Evolutionary conservation across 2,888 invertebrate genomes (phyloP), one percentile per base, ranked within the genome.

Genomic region (Cloeon dipterum): DNA sequence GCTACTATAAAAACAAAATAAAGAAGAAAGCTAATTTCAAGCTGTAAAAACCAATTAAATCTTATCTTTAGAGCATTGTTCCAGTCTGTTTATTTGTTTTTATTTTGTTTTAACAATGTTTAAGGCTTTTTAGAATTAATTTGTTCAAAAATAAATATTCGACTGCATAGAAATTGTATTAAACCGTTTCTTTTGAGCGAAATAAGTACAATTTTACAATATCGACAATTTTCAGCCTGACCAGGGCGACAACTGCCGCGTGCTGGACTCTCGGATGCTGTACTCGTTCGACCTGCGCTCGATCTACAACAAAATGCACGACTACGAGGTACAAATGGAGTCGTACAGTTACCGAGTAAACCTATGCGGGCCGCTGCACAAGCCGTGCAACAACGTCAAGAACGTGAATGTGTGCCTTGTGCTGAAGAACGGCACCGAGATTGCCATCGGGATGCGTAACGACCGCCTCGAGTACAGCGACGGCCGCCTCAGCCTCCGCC

Each of bases 301-400:
- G n/a, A 13, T 34, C 29, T 29, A 29, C 20, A 34, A 21, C 20
- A 20, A 34, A 21, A 14, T 4, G 20, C 21, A 19, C 11, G 35
- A 34, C 16, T 19, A 34, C 11, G 17, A 20, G 5, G 19, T 34
- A 35, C 20, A 20, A 10, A 20, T 14, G 20, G 35, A 34, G 13
- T n/a, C 16, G 29, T 29, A n/a, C 5, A 13, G 10, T 10, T 34
- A 34, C 21, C 11, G 19, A n/a, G 21, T 34, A 5, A 34, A 34
- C 20, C 16, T 34, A 35, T 34, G 35, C 20, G 35, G 35, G 14
- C 19, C 35, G n/a, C 16, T 34, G 21, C 13, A 20, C 8, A 18
- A n/a, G n/a, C 20, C 35, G 5, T 34, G 35, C 35, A 34, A 34
- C 11, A 21, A 20, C 16, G 4, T 13, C 4, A 19, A 34, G 14